Conservation (phyloP, 1,140 invertebrate species). For the Metopolophium dirhodum region DNA sequence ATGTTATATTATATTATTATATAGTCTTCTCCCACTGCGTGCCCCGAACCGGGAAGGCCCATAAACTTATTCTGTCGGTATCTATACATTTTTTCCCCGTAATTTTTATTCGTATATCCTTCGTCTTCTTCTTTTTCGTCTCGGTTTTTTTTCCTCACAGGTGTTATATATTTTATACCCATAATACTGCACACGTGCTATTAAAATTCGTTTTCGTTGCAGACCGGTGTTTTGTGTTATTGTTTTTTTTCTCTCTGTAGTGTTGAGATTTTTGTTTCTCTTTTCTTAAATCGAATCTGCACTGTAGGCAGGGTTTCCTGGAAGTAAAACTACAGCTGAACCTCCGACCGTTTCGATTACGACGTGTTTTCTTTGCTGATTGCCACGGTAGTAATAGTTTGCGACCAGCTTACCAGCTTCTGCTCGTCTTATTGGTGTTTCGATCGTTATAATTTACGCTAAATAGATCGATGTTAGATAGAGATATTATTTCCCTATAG, state of each 20-base stretch:
- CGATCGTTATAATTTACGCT: neutral
- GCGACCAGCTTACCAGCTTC: neutral
- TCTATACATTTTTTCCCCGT: neutral
- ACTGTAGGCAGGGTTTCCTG: neutral
- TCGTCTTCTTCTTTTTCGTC: neutral
- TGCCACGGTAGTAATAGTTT: neutral
- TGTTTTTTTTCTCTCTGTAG: neutral
- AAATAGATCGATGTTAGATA: neutral
- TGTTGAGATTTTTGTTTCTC: neutral
- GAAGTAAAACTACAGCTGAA: neutral
- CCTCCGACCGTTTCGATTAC: neutral
- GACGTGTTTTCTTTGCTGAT: neutral
- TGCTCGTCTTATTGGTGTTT: neutral
- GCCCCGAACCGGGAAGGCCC: neutral
- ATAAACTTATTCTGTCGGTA: slow-evolving; percentile 31
- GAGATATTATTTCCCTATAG: neutral
- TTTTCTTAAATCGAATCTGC: neutral
- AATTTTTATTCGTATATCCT: slow-evolving; percentile 23
- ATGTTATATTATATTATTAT: neutral
- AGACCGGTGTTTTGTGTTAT: neutral
- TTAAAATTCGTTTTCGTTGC: neutral
- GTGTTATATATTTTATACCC: neutral
- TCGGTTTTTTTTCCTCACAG: neutral
- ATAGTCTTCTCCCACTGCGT: neutral
- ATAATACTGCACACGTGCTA: neutral